These are phyloP conservation scores for Schizopygopsis malacanthus DNA, from an alignment of 2,797 vertebrate species.

Conservation along the genomic window DNA sequence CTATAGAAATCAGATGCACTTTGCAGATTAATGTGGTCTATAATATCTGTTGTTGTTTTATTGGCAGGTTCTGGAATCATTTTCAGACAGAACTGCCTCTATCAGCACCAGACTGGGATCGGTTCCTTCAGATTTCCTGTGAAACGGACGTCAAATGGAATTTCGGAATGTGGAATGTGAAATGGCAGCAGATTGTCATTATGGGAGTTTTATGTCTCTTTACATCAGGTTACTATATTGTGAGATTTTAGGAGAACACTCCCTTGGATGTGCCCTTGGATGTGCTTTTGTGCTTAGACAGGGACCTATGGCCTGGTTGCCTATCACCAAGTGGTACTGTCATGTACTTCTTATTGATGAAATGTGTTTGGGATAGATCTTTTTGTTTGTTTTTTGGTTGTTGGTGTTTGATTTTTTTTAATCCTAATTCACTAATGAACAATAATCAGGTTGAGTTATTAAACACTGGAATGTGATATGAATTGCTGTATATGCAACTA, in stretches of 20 bases:
- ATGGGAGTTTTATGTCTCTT: background rate
- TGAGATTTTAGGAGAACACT: too few species aligned
- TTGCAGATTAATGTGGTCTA: background rate
- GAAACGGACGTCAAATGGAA: background rate
- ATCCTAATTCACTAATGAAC: too few species aligned
- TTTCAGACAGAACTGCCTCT: conserved; percentile 81
- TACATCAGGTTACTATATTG: background rate
- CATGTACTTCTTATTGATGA: background rate
- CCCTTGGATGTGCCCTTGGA: too few species aligned
- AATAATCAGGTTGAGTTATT: background rate
- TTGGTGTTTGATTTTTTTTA: background rate
- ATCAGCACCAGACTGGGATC: conserved; percentile 73
- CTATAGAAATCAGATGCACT: background rate
- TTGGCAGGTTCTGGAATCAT: conserved; percentile 83
- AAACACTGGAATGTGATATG: background rate
- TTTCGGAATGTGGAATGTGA: too few species aligned
- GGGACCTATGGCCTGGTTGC: too few species aligned
- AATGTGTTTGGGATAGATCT: background rate
- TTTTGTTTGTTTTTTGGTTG: background rate
- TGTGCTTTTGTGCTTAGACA: too few species aligned
- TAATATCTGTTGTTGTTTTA: background rate
- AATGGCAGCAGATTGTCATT: background rate
- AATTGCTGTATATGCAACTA: background rate
- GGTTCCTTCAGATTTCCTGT: conserved; percentile 62
- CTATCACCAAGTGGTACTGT: background rate